Base-by-base conservation (phyloP, 1,140 invertebrate species). In the Diachasma alloeum region DNA sequence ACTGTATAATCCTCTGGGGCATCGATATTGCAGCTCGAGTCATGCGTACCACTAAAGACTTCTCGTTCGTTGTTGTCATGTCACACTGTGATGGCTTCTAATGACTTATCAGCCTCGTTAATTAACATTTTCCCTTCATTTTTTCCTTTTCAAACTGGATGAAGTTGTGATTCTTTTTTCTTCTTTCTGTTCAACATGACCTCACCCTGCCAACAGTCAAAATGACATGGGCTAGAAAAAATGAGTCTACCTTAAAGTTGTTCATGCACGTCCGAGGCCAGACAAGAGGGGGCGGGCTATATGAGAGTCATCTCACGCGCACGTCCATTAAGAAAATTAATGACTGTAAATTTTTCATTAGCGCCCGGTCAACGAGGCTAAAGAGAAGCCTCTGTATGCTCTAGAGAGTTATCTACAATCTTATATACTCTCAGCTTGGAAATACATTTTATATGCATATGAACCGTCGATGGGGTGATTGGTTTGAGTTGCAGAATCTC, bases 61-160 rank as follows among this genome's bases (percentile, higher is more conserved):
- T 26, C 22, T 19, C 6, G 44, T 44, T 17, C 44, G 9, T 39
- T 66, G 11, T 63, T 63, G 56, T 37, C 59, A 26, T 63, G 59
- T 63, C 59, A 63, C 17, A 72, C 78, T 56, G 68, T 80, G 76
- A 70, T 78, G 76, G 80, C 67, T 72, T 83, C 79, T 89, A 88
- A 89, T 89, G 86, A 89, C 87, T 87, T 88, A 88, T 89, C 87
- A 85, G 83, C 81, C 82, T 81, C 59, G 66, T 42, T 83, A 85
- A 79, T 86, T 85, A 87, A 87, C 83, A 82, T 84, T 81, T 77
- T 81, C 72, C 83, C 81, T 77, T 74, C 76, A 84, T 84, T 84
- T 81, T 79, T 42, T 13, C 9, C 10, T 42, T 11, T 42, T 53
- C 48, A 53, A 53, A 42, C 39, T 42, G 3, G 39, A 42, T 42